Evolutionary conservation across 2,797 vertebrate genomes (phyloP).

Genomic region (Peromyscus melanophrys): DNA sequence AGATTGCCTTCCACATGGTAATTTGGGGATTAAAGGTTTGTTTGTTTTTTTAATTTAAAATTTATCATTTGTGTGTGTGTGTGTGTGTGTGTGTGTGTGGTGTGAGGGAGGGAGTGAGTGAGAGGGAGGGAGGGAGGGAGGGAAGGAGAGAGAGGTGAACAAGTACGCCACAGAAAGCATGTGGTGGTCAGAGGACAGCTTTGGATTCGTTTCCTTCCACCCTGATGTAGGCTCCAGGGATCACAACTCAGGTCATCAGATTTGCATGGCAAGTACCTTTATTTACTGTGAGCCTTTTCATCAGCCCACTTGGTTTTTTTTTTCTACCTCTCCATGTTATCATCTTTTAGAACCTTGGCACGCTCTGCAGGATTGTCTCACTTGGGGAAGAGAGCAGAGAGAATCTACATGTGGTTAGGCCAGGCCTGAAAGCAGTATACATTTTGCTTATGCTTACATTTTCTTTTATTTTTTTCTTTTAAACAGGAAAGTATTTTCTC

Average conservation of each 20-base stretch:
- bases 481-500: too few relatives aligned
- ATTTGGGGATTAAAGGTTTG: not conserved
- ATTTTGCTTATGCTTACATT: not conserved
- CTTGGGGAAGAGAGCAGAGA: not conserved
- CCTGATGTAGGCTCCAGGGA: too few relatives aligned
- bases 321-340: not conserved
- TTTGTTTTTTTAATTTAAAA: not conserved
- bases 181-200: not conserved
- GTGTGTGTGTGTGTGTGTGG: not conserved
- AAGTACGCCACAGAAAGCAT: not conserved
- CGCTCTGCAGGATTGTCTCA: not conserved
- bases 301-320: not conserved
- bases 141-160: not conserved
- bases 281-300: not conserved
- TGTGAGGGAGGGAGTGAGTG: not conserved
- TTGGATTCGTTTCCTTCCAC: not conserved
- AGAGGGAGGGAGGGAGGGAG: too few relatives aligned
- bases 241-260: not conserved
- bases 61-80: not conserved
- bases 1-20: not conserved
- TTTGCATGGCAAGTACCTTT: not conserved
- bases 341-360: not conserved
- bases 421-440: not conserved
- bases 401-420: not conserved
- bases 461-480: too few relatives aligned